Evolutionary conservation across 2,797 vertebrate species (phyloP), one percentile per base, ranked within the genome.

Genomic region (Eutrigla gurnardus): DNA sequence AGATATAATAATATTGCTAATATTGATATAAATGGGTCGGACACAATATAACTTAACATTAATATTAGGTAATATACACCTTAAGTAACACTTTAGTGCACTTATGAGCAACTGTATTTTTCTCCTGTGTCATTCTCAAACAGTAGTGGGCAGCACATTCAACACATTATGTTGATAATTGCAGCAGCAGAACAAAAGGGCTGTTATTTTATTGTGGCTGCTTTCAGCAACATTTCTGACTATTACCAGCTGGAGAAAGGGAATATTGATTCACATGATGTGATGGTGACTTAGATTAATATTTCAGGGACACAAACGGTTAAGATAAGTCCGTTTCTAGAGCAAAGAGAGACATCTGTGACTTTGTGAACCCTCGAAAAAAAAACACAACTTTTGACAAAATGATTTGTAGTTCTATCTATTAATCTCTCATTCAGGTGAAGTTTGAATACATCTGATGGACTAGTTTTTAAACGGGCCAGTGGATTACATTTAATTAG

Each of bases 341-440:
- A 73, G 18, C 62, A 73, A 68, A 72, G 60, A 72, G 60, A 57
- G 50, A 84, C 80, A 86, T 82, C 82, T 84, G 83, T 75, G 86
- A 82, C 80, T 85, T 65, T 71, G 13, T 81, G 57, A 84, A 76
- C 65, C 59, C 11, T 33, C 2, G 13, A 17, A 66, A 62, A 70
- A 65, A 25, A 52, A 64, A 76, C 47, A 75, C 45, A 75, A 66
- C 73, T 73, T 76, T 55, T 39, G 54, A 57, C 40, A 59, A 52
- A 80, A 18, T 79, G 58, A 87, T 73, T 80, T 84, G 59, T 61
- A 45, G 47, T 50, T 70, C n/a, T 62, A 59, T 74, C 39, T 43
- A 43, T 77, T 85, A 83, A 77, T 70, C 57, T 80, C 14, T 47
- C 5, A 18, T 47, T 61, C 65, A 59, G 50, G 65, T 74, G 33